Evolutionary conservation across 2,888 invertebrate species (phyloP), one percentile per base, ranked within the genome.

Genomic region (Hybos culiciformis): DNA sequence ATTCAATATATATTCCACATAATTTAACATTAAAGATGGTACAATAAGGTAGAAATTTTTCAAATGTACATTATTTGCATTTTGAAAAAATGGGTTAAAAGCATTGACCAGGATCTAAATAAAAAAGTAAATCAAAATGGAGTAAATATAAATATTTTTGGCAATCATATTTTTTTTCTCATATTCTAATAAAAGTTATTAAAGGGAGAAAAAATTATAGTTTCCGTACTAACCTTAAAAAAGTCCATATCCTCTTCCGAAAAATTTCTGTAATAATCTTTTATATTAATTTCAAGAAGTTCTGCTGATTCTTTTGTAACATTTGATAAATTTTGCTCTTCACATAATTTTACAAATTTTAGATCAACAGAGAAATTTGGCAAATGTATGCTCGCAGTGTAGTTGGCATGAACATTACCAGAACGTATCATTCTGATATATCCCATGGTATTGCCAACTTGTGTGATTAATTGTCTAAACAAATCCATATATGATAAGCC

Each of bases 371-470:
- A 78, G 20, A 91, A 73, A 58, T 83, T 80, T 1, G 93, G 88
- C 49, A 96, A 72, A 65, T 92, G 96, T 19, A 86, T 78, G 31
- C 90, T 84, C 1, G 92, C 88, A 61, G 88, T 85, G 7, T 91
- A 85, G 57, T 90, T 85, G 53, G 90, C 90, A 61, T 94, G 86
- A 36, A 93, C 73, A 5, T 92, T 91, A 15, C 96, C 97, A 0
- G 94, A 90, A 42, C 92, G 75, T 44, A 98, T 83, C 69, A 96
- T 78, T 39, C 97, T 75, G 5, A 98, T 86, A 59, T 94, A 96
- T 3, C 94, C 96, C 75, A 97, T 82, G 1, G 93, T 91, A 67
- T 96, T 96, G 14, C 91, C 94, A 56, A 97, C 92, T 59, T 96
- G 90, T 39, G 87, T 88, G 42, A 98, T 85, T 5, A 96, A 72